Evolutionary conservation across 2,113 vertebrate species (phyloP), one percentile per base, ranked within the genome.

Genomic region (Tragelaphus imberbis): DNA sequence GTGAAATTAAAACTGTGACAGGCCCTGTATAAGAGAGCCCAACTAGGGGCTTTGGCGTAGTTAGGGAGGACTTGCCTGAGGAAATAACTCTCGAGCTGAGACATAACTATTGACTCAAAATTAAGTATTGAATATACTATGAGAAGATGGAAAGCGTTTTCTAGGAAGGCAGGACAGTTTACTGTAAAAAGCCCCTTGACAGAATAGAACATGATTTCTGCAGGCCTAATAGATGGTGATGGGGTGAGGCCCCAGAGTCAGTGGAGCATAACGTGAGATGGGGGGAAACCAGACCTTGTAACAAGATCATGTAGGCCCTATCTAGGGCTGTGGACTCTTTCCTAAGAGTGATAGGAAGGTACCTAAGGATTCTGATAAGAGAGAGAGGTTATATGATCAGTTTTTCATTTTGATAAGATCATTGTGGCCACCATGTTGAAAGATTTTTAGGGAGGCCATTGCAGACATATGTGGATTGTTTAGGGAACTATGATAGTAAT

Each of bases 181-280:
- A 33, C 19, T 68, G 4, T 27, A 23, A 11, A 71, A 89, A 14
- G 28, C 2, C n/a, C 59, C 88, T 84, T 5, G 40, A 12, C 15
- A 28, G 23, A 25, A 28, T 87, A 53, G 49, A 91, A 5, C 25
- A 5, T 36, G 33, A 25, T 28, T n/a, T 33, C 33, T 40, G 17
- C 23, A 79, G 17, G 33, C 27, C 59, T 85, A 2, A 3, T 21
- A 51, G 12, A 27, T 17, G 23, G 13, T 47, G 5, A 23, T 21
- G 8, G 40, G 21, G 33, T 47, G 85, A 90, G 28, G 0, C 40
- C 61, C 3, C 19, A 36, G 92, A 47, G 27, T 14, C 4, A 0
- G 25, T 27, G 49, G 25, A 27, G 6, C 58, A 2, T 0, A 4
- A 15, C 3, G 10, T 13, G 56, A 15, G 10, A 6, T n/a, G 44